Conservation (phyloP, 2,113 vertebrate genomes). For the Oreotrochilus melanogaster region DNA sequence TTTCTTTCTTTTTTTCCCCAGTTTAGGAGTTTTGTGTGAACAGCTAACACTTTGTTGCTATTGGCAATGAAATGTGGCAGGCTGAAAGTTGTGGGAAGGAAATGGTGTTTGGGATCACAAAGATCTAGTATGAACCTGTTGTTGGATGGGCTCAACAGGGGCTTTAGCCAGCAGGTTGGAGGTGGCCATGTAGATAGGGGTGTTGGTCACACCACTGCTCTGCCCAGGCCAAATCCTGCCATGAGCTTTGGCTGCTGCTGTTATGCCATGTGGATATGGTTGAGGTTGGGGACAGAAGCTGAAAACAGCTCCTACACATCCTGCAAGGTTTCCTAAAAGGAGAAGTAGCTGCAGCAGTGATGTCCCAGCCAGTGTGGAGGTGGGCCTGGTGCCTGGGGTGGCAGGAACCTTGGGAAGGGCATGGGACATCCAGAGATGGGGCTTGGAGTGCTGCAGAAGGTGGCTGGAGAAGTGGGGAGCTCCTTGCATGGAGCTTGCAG, state of each 20-base stretch:
- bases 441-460: not conserved
- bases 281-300: not conserved
- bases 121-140: not conserved
- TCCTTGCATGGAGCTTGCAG: rapidly evolving
- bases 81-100: not conserved
- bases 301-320: not conserved
- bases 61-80: not conserved
- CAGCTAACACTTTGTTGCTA: not conserved
- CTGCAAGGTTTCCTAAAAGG: not conserved
- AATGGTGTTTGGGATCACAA: not conserved
- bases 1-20: not conserved
- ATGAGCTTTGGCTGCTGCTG: not conserved
- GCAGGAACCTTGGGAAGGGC: not conserved
- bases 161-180: not conserved
- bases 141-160: not conserved
- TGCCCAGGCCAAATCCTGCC: not conserved
- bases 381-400: rapidly evolving
- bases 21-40: slow-evolving; percentile 16
- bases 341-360: not conserved
- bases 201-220: not conserved
- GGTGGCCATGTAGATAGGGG: not conserved
- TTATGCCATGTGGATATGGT: not conserved
- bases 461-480: not conserved
- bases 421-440: not conserved
- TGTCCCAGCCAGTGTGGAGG: not conserved